phyloP scores from a whole-genome alignment of 2,113 vertebrate species.

The Ammospiza caudacuta region DNA sequence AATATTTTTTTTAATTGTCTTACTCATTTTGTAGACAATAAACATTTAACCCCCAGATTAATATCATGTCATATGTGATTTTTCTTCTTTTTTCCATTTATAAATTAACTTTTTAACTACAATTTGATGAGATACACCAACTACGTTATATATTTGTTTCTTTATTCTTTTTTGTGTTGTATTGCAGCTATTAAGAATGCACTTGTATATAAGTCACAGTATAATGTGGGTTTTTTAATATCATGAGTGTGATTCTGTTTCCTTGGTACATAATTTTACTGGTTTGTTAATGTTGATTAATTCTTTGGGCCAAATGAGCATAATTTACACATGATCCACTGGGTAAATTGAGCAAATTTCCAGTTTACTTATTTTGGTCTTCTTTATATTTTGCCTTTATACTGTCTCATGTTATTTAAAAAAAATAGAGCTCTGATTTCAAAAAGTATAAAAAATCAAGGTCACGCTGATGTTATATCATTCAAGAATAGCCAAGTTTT shows the following conservation, averaged over 20 bases:
- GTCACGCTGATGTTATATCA: conserved; percentile 2
- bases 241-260: background rate
- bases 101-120: background rate
- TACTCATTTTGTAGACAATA: background rate
- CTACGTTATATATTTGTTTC: background rate
- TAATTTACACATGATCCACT: background rate
- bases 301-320: background rate
- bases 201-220: background rate
- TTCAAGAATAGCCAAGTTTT: conserved; percentile 41
- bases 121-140: background rate
- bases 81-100: background rate
- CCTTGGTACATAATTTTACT: background rate
- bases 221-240: background rate
- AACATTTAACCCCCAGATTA: background rate
- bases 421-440: background rate
- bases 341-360: background rate
- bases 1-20: background rate
- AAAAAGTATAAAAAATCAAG: background rate
- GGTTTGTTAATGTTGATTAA: background rate
- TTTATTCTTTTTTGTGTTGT: background rate
- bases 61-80: background rate
- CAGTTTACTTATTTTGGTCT: background rate
- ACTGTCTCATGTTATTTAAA: background rate
- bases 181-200: background rate
- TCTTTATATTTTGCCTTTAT: background rate